Percentiles rank a stretch among this genome's conserved stretches.
phyloP scores from a whole-genome alignment of 1,140 invertebrate species.

The Anoplolepis gracilipes region DNA sequence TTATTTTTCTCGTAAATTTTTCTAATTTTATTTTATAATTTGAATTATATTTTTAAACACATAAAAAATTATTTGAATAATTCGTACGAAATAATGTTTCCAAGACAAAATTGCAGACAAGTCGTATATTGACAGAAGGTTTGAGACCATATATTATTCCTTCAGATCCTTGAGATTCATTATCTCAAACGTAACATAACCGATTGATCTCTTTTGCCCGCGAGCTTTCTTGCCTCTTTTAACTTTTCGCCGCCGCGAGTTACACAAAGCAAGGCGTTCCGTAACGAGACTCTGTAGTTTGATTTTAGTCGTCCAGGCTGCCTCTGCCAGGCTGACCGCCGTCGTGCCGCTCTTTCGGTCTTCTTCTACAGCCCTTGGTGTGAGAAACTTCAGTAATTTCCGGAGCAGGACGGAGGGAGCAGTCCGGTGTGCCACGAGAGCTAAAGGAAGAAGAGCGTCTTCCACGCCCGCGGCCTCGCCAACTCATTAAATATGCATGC shows the following conservation, averaged over 20 bases:
- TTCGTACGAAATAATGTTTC: neutral
- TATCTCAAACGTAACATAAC: constrained; percentile 4
- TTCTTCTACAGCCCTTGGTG: constrained; percentile 32
- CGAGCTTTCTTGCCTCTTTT: constrained; percentile 13
- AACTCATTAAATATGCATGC: constrained; percentile 84
- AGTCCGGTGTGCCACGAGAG: constrained; percentile 26
- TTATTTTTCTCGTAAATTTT: neutral
- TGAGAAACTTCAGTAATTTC: constrained; percentile 60
- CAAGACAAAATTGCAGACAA: neutral
- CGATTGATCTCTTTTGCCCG: constrained; percentile 38
- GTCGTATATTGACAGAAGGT: neutral
- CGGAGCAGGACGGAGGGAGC: constrained; percentile 44
- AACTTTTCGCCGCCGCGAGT: constrained; percentile 23
- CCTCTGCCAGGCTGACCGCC: constrained; percentile 32
- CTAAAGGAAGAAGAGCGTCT: constrained; percentile 62
- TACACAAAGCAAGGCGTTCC: constrained; percentile 23
- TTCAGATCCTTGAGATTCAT: neutral
- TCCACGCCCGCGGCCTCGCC: constrained; percentile 76
- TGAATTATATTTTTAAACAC: neutral
- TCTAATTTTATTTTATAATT: neutral
- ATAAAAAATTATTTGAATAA: neutral
- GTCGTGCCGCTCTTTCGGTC: constrained; percentile 47
- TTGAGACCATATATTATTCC: neutral
- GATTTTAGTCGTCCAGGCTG: constrained; percentile 36
- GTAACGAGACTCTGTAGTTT: constrained; percentile 46